Percentiles rank a stretch among this genome's conserved stretches.
Evolutionary conservation across 1,140 invertebrate species (phyloP).

Genomic region (Ceratosolen solmsi): DNA sequence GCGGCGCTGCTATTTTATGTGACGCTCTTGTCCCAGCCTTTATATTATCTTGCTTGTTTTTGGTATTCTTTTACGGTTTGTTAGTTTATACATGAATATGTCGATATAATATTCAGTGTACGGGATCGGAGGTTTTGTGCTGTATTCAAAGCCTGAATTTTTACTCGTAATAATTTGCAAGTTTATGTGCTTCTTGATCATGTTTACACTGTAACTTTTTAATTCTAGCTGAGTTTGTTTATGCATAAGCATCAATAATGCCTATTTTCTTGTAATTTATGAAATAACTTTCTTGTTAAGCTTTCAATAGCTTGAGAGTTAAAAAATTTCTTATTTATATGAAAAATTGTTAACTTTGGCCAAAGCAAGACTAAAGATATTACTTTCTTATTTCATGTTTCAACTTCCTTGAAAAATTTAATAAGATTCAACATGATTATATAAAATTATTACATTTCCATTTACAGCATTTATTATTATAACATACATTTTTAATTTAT

Average conservation of each 20-base stretch:
- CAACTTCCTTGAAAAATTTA: not conserved
- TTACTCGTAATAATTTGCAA: not conserved
- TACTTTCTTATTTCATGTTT: not conserved
- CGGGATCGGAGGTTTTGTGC: not conserved
- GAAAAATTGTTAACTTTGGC: not conserved
- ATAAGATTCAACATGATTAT: not conserved
- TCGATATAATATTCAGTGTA: not conserved
- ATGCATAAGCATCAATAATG: not conserved
- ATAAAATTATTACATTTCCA: not conserved
- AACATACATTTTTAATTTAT: not conserved
- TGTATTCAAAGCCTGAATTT: constrained; percentile 4
- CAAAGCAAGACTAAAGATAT: not conserved
- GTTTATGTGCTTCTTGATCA: constrained; percentile 31
- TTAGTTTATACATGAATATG: not conserved
- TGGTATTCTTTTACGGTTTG: not conserved
- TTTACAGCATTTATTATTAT: not conserved
- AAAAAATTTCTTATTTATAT: not conserved
- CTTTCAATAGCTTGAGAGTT: not conserved
- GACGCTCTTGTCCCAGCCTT: not conserved
- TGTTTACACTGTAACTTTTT: constrained; percentile 9
- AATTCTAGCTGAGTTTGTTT: not conserved
- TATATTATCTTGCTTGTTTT: constrained; percentile 9
- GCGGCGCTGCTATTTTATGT: not conserved
- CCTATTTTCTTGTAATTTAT: not conserved
- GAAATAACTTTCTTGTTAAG: not conserved